Conservation (phyloP, 2,797 vertebrate species). For the Astyanax mexicanus region DNA sequence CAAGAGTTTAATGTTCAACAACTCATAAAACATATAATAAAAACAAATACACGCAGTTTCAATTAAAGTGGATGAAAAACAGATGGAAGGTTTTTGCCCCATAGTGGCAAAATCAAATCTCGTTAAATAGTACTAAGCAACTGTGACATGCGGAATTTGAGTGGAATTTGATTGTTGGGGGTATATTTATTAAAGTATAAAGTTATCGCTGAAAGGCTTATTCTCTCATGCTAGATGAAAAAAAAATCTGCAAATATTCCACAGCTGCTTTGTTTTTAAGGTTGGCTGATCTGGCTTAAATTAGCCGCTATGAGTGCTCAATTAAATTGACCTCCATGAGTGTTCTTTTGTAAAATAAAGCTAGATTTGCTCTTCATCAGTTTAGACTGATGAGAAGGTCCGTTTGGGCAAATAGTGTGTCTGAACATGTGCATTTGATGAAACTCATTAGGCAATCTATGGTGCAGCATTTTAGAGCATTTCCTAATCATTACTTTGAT, state of each 20-base stretch:
- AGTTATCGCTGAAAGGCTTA: not conserved
- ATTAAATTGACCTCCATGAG: not conserved
- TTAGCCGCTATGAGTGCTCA: not conserved
- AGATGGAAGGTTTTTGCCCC: not conserved
- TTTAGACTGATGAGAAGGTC: not conserved
- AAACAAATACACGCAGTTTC: not conserved
- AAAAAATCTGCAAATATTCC: not conserved
- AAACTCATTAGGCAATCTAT: too few relatives aligned
- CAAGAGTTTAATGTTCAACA: conserved; percentile 1
- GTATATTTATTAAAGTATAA: too few relatives aligned
- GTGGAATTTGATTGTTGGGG: too few relatives aligned
- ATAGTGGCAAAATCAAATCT: not conserved
- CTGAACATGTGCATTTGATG: not conserved
- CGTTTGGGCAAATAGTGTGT: not conserved
- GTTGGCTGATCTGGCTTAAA: not conserved
- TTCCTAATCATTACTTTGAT: not conserved
- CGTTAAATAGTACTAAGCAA: not conserved
- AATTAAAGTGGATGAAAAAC: not conserved
- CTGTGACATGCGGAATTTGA: not conserved
- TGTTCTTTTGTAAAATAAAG: not conserved
- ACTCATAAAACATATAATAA: conserved; percentile 2
- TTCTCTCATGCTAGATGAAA: not conserved
- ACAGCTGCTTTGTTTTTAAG: not conserved
- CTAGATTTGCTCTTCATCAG: not conserved
- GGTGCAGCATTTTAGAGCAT: too few relatives aligned